Evolutionary conservation across 2,888 invertebrate genomes (phyloP).

Genomic region (Folsomia manolachei): DNA sequence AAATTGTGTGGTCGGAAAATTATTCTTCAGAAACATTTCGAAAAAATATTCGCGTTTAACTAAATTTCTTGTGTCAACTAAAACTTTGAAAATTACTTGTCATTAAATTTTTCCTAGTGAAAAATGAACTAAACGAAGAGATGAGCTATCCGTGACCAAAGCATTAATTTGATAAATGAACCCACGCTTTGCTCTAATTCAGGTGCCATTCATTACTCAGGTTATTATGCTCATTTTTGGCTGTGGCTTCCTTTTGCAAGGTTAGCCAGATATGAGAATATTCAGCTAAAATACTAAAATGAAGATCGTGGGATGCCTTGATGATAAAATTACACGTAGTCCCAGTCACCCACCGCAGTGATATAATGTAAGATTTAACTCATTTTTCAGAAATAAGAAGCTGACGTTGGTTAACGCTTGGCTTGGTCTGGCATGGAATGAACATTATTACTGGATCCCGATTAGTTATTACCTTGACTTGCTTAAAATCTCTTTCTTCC

Average conservation of each 20-base stretch:
- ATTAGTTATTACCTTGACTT: constrained; percentile 20
- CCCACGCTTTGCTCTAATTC: constrained; percentile 8
- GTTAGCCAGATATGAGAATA: not conserved
- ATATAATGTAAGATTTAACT: constrained; percentile 1
- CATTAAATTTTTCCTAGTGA: not conserved
- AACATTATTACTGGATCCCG: not conserved
- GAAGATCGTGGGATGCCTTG: not conserved
- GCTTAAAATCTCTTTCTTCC: not conserved
- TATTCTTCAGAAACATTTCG: not conserved
- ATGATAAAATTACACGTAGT: not conserved
- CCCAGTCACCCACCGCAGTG: not conserved
- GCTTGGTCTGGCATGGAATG: not conserved
- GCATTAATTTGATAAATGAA: constrained; percentile 26
- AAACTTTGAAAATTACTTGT: not conserved
- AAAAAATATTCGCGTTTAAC: not conserved
- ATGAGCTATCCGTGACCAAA: constrained; percentile 17
- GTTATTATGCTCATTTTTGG: no score
- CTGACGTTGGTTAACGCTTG: no score
- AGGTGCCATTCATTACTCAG: constrained; percentile 7
- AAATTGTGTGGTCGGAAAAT: no score
- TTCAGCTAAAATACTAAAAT: not conserved
- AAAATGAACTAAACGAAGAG: constrained; percentile 4
- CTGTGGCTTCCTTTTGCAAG: not conserved
- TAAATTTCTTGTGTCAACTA: not conserved
- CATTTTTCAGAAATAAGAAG: not conserved